Evolutionary conservation across 2,797 vertebrate genomes (phyloP).

Genomic region (Arremon brunneinucha): DNA sequence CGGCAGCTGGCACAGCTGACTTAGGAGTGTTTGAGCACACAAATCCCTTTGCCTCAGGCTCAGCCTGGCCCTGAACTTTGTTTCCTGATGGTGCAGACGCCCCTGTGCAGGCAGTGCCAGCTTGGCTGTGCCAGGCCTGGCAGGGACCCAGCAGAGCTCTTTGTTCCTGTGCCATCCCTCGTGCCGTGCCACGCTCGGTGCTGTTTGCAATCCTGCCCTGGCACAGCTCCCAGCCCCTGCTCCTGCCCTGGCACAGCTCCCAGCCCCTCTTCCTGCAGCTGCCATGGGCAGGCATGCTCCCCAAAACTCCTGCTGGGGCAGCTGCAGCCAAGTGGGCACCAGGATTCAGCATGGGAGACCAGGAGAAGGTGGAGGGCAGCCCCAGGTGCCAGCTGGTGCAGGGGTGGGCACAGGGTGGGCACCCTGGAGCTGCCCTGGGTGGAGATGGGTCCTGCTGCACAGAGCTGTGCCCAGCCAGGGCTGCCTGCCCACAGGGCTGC

Average conservation of each 20-base stretch:
- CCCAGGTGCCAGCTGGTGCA: not conserved
- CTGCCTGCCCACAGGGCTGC: not conserved
- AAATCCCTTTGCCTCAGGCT: fast-evolving
- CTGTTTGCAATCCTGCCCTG: not conserved
- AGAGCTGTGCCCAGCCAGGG: not conserved
- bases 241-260: not conserved
- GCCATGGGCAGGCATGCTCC: not conserved
- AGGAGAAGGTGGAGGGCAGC: fast-evolving
- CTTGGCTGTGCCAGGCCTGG: not conserved
- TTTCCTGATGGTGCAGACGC: not conserved
- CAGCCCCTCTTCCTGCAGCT: not conserved
- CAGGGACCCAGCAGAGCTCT: not conserved
- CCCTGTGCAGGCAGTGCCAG: not conserved
- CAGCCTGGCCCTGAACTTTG: not conserved
- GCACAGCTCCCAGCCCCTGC: not conserved
- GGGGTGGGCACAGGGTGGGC: not conserved
- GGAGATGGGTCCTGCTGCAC: not conserved
- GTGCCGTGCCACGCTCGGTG: fast-evolving
- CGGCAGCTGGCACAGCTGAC: not conserved
- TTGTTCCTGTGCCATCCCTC: not conserved
- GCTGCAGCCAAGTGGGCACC: not conserved
- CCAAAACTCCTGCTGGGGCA: not conserved
- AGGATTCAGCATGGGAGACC: not conserved
- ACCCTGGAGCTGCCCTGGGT: not conserved
- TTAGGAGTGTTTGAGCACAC: fast-evolving